phyloP scores from a whole-genome alignment of 1,140 invertebrate species.

The Caenorhabditis elegans region WBcel235 BX284604.4:16926001-16926500 shows the following conservation, averaged over 20 bases:
- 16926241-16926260: neutral
- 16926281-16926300: no score
- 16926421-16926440: neutral
- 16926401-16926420: neutral
- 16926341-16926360: neutral
- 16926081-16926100: neutral
- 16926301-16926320: neutral
- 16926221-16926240: neutral
- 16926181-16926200: neutral
- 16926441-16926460: neutral
- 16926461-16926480: no score
- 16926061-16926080: neutral
- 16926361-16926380: neutral
- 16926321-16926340: neutral
- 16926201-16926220: neutral
- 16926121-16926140: neutral
- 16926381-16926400: neutral
- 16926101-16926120: neutral
- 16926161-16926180: neutral
- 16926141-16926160: neutral
- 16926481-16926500: no score
- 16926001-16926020: neutral
- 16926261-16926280: no score
- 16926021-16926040: neutral
- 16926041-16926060: neutral